phyloP scores from a whole-genome alignment of 37 sponge, comb jelly and placozoan species.

The Aplysina aerophoba region DNA sequence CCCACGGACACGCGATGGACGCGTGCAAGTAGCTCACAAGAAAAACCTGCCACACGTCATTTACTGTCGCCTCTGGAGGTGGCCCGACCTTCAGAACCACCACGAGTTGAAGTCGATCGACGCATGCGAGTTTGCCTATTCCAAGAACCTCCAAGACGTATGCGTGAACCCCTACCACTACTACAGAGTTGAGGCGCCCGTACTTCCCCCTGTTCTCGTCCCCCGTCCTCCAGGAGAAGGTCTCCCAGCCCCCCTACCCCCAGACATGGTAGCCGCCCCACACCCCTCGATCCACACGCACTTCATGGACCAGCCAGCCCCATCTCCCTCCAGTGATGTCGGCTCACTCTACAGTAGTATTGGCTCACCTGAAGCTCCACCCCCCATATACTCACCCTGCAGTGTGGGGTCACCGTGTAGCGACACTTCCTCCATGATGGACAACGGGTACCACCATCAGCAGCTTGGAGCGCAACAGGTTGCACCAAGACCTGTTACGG shows the following conservation, averaged over 20 bases:
- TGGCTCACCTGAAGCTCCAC: not conserved
- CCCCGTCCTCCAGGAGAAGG: constrained; percentile 11
- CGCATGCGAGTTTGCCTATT: constrained; percentile 55
- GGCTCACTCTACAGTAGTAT: constrained; percentile 1
- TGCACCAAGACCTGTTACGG: not conserved
- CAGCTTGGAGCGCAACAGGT: not conserved
- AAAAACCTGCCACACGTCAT: constrained; percentile 68
- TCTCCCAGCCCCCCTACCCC: not conserved
- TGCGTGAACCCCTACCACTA: constrained; percentile 78
- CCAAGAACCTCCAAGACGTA: constrained; percentile 51
- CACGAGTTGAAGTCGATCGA: constrained; percentile 69
- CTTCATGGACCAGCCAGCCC: not conserved
- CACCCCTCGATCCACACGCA: not conserved
- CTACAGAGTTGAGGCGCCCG: constrained; percentile 51
- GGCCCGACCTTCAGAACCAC: constrained; percentile 71
- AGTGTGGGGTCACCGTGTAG: constrained; percentile 26
- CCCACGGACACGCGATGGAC: constrained; percentile 44
- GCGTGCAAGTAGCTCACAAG: constrained; percentile 47
- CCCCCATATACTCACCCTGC: constrained; percentile 18
- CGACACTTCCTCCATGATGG: not conserved
- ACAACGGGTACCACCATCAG: not conserved
- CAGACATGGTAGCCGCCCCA: not conserved
- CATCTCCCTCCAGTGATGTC: not conserved
- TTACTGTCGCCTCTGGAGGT: constrained; percentile 71
- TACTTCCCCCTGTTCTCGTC: constrained; percentile 31